Evolutionary conservation across 2,888 invertebrate species (phyloP).

Genomic region (Dynastes hyllus): DNA sequence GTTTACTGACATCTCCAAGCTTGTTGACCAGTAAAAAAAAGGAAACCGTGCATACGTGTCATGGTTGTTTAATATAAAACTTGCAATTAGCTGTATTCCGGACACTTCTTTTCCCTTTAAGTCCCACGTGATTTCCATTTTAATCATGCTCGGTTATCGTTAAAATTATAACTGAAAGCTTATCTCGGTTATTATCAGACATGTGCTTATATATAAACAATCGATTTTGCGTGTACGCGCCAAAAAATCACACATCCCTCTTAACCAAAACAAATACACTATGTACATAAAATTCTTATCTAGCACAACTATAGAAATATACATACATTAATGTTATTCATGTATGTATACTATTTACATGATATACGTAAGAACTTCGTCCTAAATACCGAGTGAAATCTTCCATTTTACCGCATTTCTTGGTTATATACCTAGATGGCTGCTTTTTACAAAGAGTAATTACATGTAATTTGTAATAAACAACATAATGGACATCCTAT

Average conservation of each 20-base stretch:
- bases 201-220: slow-evolving; percentile 45
- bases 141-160: slow-evolving; percentile 6
- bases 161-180: slow-evolving; percentile 6
- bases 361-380: slow-evolving; percentile 35
- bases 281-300: not conserved
- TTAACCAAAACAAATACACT: not conserved
- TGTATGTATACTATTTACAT: not conserved
- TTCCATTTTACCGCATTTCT: slow-evolving; percentile 50
- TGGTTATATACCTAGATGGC: slow-evolving; percentile 21
- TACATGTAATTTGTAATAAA: slow-evolving; percentile 15
- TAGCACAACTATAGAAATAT: not conserved
- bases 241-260: slow-evolving; percentile 26
- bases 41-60: slow-evolving; percentile 11
- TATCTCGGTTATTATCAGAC: slow-evolving; percentile 42
- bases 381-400: slow-evolving; percentile 47
- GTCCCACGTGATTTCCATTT: not conserved
- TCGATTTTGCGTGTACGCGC: slow-evolving; percentile 39
- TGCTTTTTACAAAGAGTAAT: slow-evolving; percentile 13
- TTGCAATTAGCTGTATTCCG: not conserved
- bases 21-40: slow-evolving; percentile 34
- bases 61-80: not conserved
- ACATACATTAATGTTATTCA: slow-evolving; percentile 6
- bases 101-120: slow-evolving; percentile 4
- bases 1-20: slow-evolving; percentile 29
- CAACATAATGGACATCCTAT: not conserved